These are phyloP conservation scores for Anodontia alba DNA, from an alignment of 2,888 invertebrate species.

Conservation along the genomic window DNA sequence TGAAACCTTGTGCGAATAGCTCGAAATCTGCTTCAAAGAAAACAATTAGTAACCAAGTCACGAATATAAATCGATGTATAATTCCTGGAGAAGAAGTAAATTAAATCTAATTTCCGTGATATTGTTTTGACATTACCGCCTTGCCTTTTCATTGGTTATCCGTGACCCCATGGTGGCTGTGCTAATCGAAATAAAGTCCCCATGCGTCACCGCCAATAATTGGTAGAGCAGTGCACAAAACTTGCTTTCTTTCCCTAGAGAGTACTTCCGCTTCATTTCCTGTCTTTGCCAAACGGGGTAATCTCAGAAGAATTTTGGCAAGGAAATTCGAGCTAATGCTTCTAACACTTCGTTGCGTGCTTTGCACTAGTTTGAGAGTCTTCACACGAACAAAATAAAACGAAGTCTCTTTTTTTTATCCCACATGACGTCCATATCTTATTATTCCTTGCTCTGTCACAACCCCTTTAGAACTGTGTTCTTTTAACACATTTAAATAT, in stretches of 20 bases:
- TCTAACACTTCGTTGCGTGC: slow-evolving; percentile 59
- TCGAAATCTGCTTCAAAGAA: slow-evolving; percentile 42
- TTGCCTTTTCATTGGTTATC: slow-evolving; percentile 59
- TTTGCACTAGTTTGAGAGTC: slow-evolving; percentile 36
- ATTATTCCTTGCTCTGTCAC: neutral
- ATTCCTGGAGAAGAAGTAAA: slow-evolving; percentile 60
- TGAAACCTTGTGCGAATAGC: neutral
- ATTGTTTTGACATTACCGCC: slow-evolving; percentile 65
- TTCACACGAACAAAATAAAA: slow-evolving; percentile 12
- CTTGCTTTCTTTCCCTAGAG: slow-evolving; percentile 55
- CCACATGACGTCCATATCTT: neutral
- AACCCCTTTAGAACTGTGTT: neutral
- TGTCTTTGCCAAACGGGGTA: slow-evolving; percentile 56
- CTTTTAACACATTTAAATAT: neutral
- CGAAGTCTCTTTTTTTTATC: neutral
- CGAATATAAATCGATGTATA: slow-evolving; percentile 61
- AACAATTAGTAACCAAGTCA: slow-evolving; percentile 62
- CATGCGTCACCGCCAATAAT: slow-evolving; percentile 56
- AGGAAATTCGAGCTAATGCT: slow-evolving; percentile 63
- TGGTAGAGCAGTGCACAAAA: slow-evolving; percentile 56
- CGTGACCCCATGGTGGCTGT: slow-evolving; percentile 50
- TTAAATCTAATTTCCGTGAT: slow-evolving; percentile 67
- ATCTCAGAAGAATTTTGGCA: slow-evolving; percentile 53
- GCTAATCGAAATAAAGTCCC: slow-evolving; percentile 63
- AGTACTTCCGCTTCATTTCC: slow-evolving; percentile 63